phyloP scores from a whole-genome alignment of 1,140 invertebrate species.

The Nephila pilipes region DNA sequence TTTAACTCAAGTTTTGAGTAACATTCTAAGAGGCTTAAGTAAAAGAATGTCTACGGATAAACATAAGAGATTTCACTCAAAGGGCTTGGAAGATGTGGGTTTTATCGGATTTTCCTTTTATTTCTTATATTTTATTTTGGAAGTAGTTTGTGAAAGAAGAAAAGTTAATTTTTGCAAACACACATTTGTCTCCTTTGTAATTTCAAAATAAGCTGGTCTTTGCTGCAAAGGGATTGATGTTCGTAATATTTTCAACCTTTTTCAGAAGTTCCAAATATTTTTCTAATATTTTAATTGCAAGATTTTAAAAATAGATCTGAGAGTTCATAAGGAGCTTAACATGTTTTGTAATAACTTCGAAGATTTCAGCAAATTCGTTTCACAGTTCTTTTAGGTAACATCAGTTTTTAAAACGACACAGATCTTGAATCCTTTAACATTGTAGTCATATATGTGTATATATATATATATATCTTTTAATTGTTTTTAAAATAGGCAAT shows the following conservation, averaged over 20 bases:
- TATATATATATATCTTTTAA: too few relatives aligned
- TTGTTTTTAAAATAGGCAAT: too few relatives aligned
- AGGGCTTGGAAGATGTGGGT: neutral
- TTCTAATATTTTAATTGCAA: too few relatives aligned
- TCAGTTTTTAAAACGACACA: too few relatives aligned
- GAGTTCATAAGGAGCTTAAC: too few relatives aligned
- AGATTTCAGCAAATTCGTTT: too few relatives aligned
- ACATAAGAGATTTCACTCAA: constrained; percentile 33
- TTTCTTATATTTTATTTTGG: constrained; percentile 2
- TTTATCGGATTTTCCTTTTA: constrained; percentile 27
- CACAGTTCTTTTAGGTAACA: too few relatives aligned
- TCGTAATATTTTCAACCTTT: neutral
- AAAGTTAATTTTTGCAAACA: neutral
- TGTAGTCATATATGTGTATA: too few relatives aligned
- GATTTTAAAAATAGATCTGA: too few relatives aligned
- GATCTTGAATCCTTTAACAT: too few relatives aligned
- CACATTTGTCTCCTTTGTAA: neutral
- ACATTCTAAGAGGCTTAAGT: neutral
- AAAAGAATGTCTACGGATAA: constrained; percentile 31
- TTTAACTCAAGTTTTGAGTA: constrained; percentile 4
- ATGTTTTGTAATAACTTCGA: too few relatives aligned
- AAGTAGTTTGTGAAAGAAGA: neutral
- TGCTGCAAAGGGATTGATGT: constrained; percentile 1
- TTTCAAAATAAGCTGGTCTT: constrained; percentile 39
- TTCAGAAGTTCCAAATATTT: neutral